A percentile compares a stretch with the other conserved stretches of the same genome.
Conservation (phyloP, 2,888 invertebrate genomes). For the Dorcus hopei region DNA sequence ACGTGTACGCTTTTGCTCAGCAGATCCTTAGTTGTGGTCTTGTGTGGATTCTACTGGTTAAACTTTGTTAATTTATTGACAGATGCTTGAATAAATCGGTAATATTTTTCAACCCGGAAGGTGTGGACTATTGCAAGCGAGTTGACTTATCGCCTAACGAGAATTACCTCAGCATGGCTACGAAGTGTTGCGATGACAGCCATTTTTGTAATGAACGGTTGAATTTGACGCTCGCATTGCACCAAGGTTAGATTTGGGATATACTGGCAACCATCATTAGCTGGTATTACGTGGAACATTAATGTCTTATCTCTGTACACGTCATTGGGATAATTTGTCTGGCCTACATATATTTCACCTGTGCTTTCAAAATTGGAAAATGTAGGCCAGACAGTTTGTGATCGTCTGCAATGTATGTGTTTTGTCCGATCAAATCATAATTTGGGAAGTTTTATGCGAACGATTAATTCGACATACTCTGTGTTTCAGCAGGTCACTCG, state of each 20-base stretch:
- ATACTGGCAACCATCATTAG: slow-evolving; percentile 17
- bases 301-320: background rate
- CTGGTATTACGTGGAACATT: background rate
- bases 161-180: no score
- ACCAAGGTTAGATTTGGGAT: slow-evolving; percentile 13
- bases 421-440: slow-evolving; percentile 6
- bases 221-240: slow-evolving; percentile 47
- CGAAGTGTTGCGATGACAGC: slow-evolving; percentile 77
- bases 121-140: slow-evolving; percentile 35
- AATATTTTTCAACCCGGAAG: slow-evolving; percentile 30
- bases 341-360: background rate
- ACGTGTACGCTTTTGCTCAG: no score
- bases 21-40: no score
- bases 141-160: no score
- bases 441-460: background rate
- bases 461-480: background rate
- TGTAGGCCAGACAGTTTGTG: slow-evolving; percentile 17
- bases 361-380: background rate
- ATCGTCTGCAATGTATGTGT: slow-evolving; percentile 20
- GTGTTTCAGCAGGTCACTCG: background rate
- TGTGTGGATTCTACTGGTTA: no score
- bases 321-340: background rate
- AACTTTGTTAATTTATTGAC: no score
- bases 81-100: slow-evolving; percentile 27
- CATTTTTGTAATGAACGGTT: slow-evolving; percentile 72